phyloP scores from a whole-genome alignment of 2,888 invertebrate genomes.

The Platycnemis pennipes region DNA sequence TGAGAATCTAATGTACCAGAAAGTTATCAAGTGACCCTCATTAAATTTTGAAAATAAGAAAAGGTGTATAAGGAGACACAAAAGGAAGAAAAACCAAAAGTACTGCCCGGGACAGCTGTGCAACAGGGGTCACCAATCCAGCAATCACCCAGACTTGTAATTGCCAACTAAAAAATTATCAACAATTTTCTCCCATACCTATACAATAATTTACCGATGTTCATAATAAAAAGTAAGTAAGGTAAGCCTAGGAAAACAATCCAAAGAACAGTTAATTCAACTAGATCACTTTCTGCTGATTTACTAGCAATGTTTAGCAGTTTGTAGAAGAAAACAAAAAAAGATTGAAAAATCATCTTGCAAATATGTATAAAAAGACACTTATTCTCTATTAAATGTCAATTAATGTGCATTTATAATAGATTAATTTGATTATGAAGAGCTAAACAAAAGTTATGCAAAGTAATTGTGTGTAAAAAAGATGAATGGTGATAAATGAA shows the following conservation, averaged over 20 bases:
- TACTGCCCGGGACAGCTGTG: constrained; percentile 11
- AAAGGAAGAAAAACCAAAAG: constrained; percentile 42
- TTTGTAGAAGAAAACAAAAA: neutral
- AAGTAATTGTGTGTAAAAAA: neutral
- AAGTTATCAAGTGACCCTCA: neutral
- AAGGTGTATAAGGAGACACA: constrained; percentile 40
- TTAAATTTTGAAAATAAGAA: neutral
- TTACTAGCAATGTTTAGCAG: neutral
- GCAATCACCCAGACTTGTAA: neutral
- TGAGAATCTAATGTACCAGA: neutral
- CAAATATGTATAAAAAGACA: neutral
- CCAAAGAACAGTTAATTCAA: neutral
- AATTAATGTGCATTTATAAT: neutral
- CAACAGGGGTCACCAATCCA: neutral
- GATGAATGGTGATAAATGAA: neutral
- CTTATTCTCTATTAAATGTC: neutral
- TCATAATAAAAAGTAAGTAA: neutral
- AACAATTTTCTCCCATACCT: neutral
- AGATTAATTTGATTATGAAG: neutral
- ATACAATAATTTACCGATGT: neutral
- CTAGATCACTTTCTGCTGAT: neutral
- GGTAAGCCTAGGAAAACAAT: neutral
- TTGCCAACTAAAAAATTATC: neutral
- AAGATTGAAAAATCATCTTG: neutral
- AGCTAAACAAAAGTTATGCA: neutral